phyloP scores from a whole-genome alignment of 1,140 invertebrate genomes.

The Hylyphantes graminicola region DNA sequence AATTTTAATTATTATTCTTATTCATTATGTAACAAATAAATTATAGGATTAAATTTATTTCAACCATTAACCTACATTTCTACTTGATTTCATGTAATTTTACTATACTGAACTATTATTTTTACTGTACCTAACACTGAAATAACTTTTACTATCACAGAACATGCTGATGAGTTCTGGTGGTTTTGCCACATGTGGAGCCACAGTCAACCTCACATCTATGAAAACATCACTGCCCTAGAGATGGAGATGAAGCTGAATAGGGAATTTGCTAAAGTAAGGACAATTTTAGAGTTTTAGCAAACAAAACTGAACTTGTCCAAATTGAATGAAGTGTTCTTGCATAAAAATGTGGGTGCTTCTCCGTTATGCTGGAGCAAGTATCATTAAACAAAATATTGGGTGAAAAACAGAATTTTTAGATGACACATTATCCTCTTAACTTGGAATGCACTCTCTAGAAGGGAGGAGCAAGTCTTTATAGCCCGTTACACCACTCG shows the following conservation, averaged over 20 bases:
- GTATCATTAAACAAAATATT: neutral
- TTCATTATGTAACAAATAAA: too few species aligned
- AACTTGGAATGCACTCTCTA: too few species aligned
- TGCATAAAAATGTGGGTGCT: neutral
- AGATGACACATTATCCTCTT: too few species aligned
- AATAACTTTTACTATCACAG: slow-evolving; percentile 64
- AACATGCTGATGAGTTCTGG: slow-evolving; percentile 75
- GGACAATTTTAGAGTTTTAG: neutral
- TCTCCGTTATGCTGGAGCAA: neutral
- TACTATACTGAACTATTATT: too few species aligned
- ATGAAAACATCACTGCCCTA: slow-evolving; percentile 87
- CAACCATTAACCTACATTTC: too few species aligned
- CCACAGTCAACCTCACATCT: slow-evolving; percentile 95
- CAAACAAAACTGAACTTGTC: neutral
- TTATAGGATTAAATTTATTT: too few species aligned
- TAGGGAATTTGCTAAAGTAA: slow-evolving; percentile 88
- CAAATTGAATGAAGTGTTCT: neutral
- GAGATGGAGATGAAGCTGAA: slow-evolving; percentile 91
- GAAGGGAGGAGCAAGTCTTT: too few species aligned
- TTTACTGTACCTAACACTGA: too few species aligned
- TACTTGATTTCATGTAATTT: too few species aligned
- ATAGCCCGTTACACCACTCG: too few species aligned
- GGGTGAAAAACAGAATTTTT: too few species aligned
- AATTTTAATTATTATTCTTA: too few species aligned
- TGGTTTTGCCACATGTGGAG: slow-evolving; percentile 99